phyloP scores from a whole-genome alignment of 2,113 vertebrate genomes.

The Ascaphus truei region DNA sequence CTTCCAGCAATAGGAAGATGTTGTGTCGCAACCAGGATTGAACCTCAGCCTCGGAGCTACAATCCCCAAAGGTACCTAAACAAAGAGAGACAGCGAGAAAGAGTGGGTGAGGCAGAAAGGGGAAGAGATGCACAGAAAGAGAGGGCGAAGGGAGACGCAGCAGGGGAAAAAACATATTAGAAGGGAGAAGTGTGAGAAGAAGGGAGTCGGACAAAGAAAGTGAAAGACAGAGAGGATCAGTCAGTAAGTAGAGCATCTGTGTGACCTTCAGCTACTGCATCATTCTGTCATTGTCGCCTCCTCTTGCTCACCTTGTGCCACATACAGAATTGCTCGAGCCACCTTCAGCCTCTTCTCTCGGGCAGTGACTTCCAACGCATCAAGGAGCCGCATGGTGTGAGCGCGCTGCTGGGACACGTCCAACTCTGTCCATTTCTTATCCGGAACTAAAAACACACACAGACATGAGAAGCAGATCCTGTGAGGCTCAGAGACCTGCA shows the following conservation, averaged over 20 bases:
- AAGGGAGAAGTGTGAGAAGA: no score
- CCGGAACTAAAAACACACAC: constrained; percentile 63
- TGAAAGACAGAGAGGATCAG: background rate
- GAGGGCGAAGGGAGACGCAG: no score
- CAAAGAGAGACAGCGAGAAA: background rate
- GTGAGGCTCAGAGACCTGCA: no score
- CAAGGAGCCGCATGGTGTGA: constrained; percentile 89
- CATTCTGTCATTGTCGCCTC: background rate
- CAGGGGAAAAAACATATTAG: background rate
- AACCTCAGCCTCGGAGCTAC: constrained; percentile 83
- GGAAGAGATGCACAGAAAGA: no score
- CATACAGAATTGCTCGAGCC: constrained; percentile 88
- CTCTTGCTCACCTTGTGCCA: constrained; percentile 79
- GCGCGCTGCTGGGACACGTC: constrained; percentile 80
- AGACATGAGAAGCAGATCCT: no score
- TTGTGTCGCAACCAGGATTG: constrained; percentile 96
- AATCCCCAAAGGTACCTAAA: constrained; percentile 90
- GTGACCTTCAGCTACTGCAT: background rate
- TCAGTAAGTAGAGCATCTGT: background rate
- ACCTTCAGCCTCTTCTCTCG: constrained; percentile 85
- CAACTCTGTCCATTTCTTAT: constrained; percentile 85
- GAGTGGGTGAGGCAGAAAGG: no score
- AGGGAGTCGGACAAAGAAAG: background rate
- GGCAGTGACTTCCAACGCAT: constrained; percentile 86
- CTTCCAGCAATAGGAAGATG: constrained; percentile 86